Percentiles rank a stretch among this genome's conserved stretches.
Evolutionary conservation across 2,888 invertebrate genomes (phyloP).

Genomic region (Dicycla oo): DNA sequence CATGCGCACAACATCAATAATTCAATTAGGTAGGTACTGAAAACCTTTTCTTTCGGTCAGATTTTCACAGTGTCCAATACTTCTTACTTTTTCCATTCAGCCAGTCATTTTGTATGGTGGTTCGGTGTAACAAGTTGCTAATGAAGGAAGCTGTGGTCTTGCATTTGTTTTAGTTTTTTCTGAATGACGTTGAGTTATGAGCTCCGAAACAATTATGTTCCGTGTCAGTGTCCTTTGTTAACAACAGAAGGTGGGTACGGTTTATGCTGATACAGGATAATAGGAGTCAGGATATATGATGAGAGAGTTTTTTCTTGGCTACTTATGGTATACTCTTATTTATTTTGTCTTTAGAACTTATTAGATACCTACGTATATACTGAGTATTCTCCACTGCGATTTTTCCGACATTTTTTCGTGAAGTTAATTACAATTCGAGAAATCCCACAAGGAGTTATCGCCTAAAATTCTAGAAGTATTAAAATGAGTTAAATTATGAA

Average conservation of each 20-base stretch:
- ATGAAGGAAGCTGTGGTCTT: slow-evolving; percentile 57
- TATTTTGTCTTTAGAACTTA: not conserved
- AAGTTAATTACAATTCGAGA: not conserved
- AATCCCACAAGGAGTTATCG: not conserved
- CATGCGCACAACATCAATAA: not conserved
- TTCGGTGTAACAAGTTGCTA: slow-evolving; percentile 52
- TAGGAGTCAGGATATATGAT: not conserved
- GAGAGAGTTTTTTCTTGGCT: not conserved
- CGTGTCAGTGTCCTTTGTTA: slow-evolving; percentile 56
- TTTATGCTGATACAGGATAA: slow-evolving; percentile 21
- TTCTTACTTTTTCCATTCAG: not conserved
- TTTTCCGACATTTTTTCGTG: not conserved
- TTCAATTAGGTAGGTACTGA: not conserved
- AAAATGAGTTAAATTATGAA: too few species aligned
- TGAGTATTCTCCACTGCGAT: not conserved
- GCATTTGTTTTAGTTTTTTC: slow-evolving; percentile 57
- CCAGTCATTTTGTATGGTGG: slow-evolving; percentile 22
- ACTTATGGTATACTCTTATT: too few species aligned
- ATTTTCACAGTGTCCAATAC: not conserved
- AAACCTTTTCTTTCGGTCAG: not conserved
- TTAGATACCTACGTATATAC: not conserved
- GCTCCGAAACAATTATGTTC: slow-evolving; percentile 55
- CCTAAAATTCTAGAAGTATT: not conserved
- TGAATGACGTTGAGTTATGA: slow-evolving; percentile 65
- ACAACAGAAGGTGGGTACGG: slow-evolving; percentile 13